Evolutionary conservation across 2,113 vertebrate species (phyloP), one percentile per base, ranked within the genome.

Genomic region (Dasyprocta punctata): DNA sequence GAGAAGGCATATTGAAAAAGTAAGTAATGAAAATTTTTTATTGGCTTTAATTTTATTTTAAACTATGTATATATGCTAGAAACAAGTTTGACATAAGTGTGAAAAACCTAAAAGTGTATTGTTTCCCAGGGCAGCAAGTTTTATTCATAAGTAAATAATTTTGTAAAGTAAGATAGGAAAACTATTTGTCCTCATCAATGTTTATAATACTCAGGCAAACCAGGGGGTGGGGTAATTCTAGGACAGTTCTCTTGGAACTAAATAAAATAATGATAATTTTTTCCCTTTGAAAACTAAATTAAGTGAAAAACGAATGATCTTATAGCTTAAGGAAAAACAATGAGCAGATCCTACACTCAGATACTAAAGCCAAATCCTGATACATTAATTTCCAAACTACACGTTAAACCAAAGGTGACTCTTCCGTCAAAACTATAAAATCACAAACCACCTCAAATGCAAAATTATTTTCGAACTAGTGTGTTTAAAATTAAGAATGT

Each of bases 371-470:
- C 69, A 52, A 44, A 38, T 49, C 36, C 19, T 69, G 65, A 10
- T 69, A 84, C 28, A 67, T 80, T 92, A 44, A 89, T 60, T 96
- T 90, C 82, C 56, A 95, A 85, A 54, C 14, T 78, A 26, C 60
- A 3, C 36, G 63, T 52, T 84, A 54, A 86, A 86, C 6, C 82
- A 94, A 92, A 95, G 58, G 10, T 63, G 12, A 24, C 36, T 71
- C 16, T 4, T 52, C 26, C 36, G 3, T 88, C n/a, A 91, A 92
- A 67, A 38, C 56, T 41, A 84, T 30, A 56, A 91, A 83, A 73
- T 83, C 11, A 52, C 3, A 73, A 61, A 33, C 19, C 88, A 36
- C 54, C 17, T 89, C 6, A 92, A 78, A 36, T 86, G 47, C 11
- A 91, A 84, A 93, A n/a, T 67, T 92, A 60, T 63, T 85, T 90